Evolutionary conservation across 2,113 vertebrate species (phyloP), one percentile per base, ranked within the genome.

Genomic region (Spea multiplicata): DNA sequence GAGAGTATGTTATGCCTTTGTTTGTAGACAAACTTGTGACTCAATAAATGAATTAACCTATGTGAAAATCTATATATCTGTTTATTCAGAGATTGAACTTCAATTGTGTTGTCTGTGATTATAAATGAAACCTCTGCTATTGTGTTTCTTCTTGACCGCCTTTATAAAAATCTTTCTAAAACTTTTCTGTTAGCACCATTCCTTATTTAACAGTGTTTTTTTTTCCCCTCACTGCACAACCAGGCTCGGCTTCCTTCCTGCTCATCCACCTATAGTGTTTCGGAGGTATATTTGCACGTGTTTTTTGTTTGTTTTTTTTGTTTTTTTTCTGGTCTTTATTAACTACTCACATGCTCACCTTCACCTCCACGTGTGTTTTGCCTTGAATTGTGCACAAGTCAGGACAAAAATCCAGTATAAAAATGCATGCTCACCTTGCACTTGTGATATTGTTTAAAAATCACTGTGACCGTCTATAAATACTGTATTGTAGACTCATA

Each of bases 191-290:
- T 89, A 83, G 83, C 91, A 80, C 86, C 85, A 86, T 90, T 89
- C 91, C 86, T 85, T 90, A 89, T 91, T 93, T 94, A 94, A 94
- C 91, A 84, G 81, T 94, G 90, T 94, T 93, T 93, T 94, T 91
- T n/a, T 94, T 93, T 93, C 92, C 90, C 91, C 86, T 78, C 91
- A 85, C 89, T 94, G 95, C 95, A 94, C 94, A 90, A 92, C 91
- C 95, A 99, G 97, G 95, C 96, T 94, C 94, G 95, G 92, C 97
- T 98, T 92, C 96, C 97, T 92, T 98, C 97, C 95, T 98, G 96
- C 91, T 98, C 96, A 95, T 99, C 97, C 91, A 98, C 97, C 94
- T 95, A 97, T 98, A 99, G 96, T 96, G 96, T 99, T 95, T 96
- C 96, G 91, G 97, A 98, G 97, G 96, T 99, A 99, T 93, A 97